Base-by-base conservation (phyloP, 1,140 invertebrate species). In the Theocolax elegans region DNA sequence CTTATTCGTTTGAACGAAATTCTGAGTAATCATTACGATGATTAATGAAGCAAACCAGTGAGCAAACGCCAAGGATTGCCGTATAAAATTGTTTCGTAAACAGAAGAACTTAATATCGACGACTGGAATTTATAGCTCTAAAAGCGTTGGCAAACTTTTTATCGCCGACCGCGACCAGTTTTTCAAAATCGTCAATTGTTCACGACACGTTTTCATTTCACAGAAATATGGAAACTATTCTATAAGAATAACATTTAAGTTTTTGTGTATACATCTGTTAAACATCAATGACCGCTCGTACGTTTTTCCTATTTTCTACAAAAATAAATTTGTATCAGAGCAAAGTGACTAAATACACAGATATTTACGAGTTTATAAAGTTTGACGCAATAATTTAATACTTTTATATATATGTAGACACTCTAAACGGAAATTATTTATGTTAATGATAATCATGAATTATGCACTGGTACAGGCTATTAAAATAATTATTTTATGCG, bases 21-120 rank as follows among this genome's bases (percentile, higher is more conserved):
- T n/a, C 23, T 40, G 17, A 23, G 12, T 40, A 49, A 51, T 51
- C 46, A 51, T 51, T 13, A 15, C 54, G 54, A 40, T 38, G 23
- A 58, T 58, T 23, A 40, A 40, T 38, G 7, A 17, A 21, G 2
- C 29, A 25, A 51, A 25, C 46, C n/a, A 35, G 21, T 48, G 60
- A 63, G 9, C 23, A 53, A 54, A 53, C 7, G 10, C 23, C 62
- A 65, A 53, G 62, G 21, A 65, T 42, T 53, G 62, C 23, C 35
- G 13, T 65, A 53, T 65, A 66, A 51, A 54, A 54, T 40, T 66
- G 63, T 66, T 66, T 66, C 25, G 25, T 40, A 66, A 66, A 66
- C 49, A 66, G 21, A 6, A 17, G 12, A 56, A 17, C 25, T 53
- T 31, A 42, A 54, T 42, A 54, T 27, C 35, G 63, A 15, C 23